Conservation (phyloP, 1,140 invertebrate species). For the Apolygus lucorum region DNA sequence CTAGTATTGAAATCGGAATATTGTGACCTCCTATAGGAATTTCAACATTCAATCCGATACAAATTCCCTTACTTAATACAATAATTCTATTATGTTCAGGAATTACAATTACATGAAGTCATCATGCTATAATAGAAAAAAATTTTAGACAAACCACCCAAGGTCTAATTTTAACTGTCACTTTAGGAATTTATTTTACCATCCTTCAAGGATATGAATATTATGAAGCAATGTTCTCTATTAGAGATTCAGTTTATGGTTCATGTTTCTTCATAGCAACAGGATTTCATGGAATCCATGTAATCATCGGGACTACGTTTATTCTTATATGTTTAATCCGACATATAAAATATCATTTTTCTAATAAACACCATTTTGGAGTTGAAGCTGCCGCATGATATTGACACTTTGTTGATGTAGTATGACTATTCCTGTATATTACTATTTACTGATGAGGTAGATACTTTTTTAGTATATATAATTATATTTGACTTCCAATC, state of each 20-base stretch:
- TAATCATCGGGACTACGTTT: too few relatives aligned
- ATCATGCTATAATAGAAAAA: too few relatives aligned
- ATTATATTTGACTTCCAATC: slow-evolving; percentile 61
- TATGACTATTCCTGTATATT: slow-evolving; percentile 61
- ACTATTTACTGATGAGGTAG: slow-evolving; percentile 52
- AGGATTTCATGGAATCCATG: too few relatives aligned
- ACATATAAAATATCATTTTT: slow-evolving; percentile 47
- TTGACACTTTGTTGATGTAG: slow-evolving; percentile 61
- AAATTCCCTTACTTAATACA: too few relatives aligned
- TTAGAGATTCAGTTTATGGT: slow-evolving; percentile 50
- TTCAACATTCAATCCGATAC: too few relatives aligned
- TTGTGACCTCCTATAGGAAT: too few relatives aligned
- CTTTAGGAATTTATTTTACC: slow-evolving; percentile 29
- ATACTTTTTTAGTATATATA: slow-evolving; percentile 43
- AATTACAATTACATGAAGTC: too few relatives aligned
- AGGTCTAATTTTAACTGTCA: slow-evolving; percentile 45
- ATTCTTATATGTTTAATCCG: too few relatives aligned
- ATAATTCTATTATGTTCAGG: too few relatives aligned
- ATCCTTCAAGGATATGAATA: slow-evolving; percentile 17
- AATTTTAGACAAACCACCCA: slow-evolving; percentile 36
- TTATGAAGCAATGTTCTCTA: too few relatives aligned
- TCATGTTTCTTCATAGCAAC: slow-evolving; percentile 51
- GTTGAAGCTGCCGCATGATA: slow-evolving; percentile 63
- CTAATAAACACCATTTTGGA: slow-evolving; percentile 51
- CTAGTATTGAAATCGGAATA: too few relatives aligned